These are phyloP conservation scores for Oreochromis aureus DNA, from an alignment of 2,113 vertebrate species.

Conservation along the genomic window DNA sequence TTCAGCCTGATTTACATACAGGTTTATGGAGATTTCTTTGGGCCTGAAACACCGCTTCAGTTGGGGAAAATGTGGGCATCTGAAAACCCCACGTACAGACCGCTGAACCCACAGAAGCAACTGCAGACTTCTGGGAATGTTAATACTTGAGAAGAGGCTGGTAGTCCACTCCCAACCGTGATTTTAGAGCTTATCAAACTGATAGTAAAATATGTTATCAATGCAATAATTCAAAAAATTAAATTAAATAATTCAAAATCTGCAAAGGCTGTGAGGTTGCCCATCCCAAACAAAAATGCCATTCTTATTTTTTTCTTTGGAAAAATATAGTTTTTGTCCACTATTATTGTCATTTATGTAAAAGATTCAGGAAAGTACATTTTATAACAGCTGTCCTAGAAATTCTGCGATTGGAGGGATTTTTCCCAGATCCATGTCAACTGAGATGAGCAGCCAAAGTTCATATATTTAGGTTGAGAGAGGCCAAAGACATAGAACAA, in stretches of 20 bases:
- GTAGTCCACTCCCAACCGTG: neutral
- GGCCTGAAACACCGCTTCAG: neutral
- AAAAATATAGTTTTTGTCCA: neutral
- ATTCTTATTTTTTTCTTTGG: neutral
- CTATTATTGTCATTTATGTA: neutral
- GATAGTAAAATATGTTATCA: neutral
- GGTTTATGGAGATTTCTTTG: neutral
- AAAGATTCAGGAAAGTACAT: neutral
- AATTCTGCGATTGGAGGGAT: neutral
- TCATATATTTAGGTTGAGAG: neutral
- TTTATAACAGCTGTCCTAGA: neutral
- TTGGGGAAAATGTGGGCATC: neutral
- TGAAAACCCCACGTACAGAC: neutral
- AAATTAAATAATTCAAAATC: neutral
- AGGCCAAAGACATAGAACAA: rapidly evolving
- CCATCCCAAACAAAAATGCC: neutral
- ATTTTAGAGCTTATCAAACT: neutral
- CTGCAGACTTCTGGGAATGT: neutral
- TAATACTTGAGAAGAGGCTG: neutral
- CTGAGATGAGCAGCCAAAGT: neutral
- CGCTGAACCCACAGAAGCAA: neutral
- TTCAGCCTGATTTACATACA: neutral
- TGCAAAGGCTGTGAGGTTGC: neutral
- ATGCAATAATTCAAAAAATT: neutral
- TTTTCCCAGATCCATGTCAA: neutral